Evolutionary conservation across 2,888 invertebrate genomes (phyloP).

Genomic region (Metopia argyrocephala): DNA sequence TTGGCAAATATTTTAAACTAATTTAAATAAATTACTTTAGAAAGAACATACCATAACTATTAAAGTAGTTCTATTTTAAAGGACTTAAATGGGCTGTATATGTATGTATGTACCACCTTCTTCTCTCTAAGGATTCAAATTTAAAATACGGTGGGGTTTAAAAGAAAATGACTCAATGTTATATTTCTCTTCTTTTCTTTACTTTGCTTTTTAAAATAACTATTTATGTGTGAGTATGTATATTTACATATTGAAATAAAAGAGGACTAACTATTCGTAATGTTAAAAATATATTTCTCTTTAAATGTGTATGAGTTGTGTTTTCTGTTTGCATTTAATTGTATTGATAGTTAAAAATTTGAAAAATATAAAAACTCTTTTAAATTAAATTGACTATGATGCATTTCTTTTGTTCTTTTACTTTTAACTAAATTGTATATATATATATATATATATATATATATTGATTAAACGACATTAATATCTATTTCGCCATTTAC

Average conservation of each 20-base stretch:
- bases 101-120: conserved; percentile 47
- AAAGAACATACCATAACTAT: conserved; percentile 49
- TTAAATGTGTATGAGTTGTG: conserved; percentile 7
- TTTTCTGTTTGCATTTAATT: conserved; percentile 21
- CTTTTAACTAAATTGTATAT: conserved; percentile 16
- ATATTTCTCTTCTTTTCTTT: conserved; percentile 26
- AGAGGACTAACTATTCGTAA: conserved; percentile 51
- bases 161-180: conserved; percentile 62
- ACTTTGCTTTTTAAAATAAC: neutral
- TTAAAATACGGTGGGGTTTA: conserved; percentile 62
- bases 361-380: conserved; percentile 30
- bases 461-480: neutral
- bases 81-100: conserved; percentile 45
- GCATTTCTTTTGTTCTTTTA: conserved; percentile 58
- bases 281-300: conserved; percentile 12
- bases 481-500: conserved; percentile 35
- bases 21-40: conserved; percentile 58
- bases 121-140: conserved; percentile 53
- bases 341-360: conserved; percentile 28
- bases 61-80: conserved; percentile 51
- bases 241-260: conserved; percentile 21
- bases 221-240: conserved; percentile 27
- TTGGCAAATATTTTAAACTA: conserved; percentile 66
- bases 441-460: conserved; percentile 8
- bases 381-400: conserved; percentile 64